phyloP scores from a whole-genome alignment of 2,797 vertebrate species.

The Taeniopygia guttata region DNA sequence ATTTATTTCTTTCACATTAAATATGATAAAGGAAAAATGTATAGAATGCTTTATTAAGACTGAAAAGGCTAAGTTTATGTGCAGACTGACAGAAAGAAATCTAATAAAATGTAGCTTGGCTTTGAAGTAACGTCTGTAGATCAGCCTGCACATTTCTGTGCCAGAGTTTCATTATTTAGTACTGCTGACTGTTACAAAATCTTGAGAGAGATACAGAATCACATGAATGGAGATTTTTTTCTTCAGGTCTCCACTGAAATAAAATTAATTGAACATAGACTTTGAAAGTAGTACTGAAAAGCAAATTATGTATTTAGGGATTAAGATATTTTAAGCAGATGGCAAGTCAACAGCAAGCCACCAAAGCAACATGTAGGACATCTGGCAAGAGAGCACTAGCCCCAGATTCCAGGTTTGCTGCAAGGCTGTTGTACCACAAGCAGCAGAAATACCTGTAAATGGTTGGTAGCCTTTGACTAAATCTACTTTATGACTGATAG shows the following conservation, averaged over 20 bases:
- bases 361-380: not conserved
- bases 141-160: not conserved
- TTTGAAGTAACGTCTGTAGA: not conserved
- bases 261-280: not conserved
- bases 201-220: not conserved
- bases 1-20: not conserved
- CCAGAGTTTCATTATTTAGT: not conserved
- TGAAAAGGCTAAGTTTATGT: not conserved
- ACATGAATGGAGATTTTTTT: not conserved
- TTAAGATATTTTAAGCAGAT: not conserved
- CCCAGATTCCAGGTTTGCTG: not conserved
- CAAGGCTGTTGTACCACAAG: not conserved
- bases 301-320: not conserved
- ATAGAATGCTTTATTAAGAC: not conserved
- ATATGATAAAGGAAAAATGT: not conserved
- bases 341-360: not conserved
- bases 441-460: not conserved
- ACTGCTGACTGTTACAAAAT: not conserved
- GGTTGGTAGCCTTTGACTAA: not conserved
- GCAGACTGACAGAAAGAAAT: not conserved
- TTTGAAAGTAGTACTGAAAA: not conserved
- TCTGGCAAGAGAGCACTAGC: not conserved
- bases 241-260: not conserved
- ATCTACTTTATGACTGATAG: not conserved
- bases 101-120: not conserved